Evolutionary conservation across 2,113 vertebrate genomes (phyloP).

Genomic region (Stegostoma tigrinum): DNA sequence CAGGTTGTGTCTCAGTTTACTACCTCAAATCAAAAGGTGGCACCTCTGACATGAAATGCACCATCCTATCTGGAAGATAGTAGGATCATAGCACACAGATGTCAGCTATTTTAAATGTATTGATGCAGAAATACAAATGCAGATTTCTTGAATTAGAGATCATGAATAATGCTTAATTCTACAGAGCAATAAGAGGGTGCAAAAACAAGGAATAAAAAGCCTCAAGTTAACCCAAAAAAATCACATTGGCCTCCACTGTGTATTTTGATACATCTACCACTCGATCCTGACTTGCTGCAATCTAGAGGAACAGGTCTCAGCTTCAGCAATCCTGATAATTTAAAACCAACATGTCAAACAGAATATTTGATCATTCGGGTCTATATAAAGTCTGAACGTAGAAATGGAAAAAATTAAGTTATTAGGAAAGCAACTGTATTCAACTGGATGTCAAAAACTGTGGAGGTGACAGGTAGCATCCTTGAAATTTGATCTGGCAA

Average conservation of each 20-base stretch:
- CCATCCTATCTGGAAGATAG: neutral
- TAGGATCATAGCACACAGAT: neutral
- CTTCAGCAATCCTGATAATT: neutral
- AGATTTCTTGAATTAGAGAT: neutral
- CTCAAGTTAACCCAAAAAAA: neutral
- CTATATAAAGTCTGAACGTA: neutral
- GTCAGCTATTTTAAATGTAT: neutral
- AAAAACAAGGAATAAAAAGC: neutral
- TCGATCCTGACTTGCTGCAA: neutral
- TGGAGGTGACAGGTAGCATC: neutral
- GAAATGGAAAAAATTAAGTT: neutral
- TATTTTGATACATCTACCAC: neutral
- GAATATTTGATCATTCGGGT: conserved; percentile 14
- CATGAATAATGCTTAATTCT: neutral
- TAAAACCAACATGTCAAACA: neutral
- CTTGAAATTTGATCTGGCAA: neutral
- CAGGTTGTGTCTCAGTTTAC: neutral
- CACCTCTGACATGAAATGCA: neutral
- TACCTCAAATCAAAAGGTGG: neutral
- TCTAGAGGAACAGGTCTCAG: neutral
- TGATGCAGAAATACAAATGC: neutral
- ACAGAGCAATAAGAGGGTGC: neutral
- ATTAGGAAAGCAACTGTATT: neutral
- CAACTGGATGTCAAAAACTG: neutral
- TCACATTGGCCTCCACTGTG: neutral